Conservation (phyloP, 2,113 vertebrate genomes). For the Procapra przewalskii region DNA sequence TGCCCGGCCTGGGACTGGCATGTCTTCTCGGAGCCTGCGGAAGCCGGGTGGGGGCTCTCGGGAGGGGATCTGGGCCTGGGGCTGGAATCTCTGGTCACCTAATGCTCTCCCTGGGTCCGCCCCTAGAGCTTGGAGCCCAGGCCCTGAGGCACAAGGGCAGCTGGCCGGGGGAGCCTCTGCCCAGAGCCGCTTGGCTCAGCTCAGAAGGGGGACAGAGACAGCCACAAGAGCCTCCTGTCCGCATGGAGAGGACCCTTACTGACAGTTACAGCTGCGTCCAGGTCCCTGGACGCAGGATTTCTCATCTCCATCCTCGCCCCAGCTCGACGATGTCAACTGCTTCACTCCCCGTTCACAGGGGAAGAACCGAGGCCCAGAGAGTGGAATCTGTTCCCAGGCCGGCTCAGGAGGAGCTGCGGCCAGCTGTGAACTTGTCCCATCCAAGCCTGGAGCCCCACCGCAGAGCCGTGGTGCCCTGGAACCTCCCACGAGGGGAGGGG, state of each 20-base stretch:
- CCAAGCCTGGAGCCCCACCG: background rate
- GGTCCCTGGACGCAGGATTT: background rate
- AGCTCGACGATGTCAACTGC: fast-evolving
- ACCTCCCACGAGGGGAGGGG: fast-evolving
- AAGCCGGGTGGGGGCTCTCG: background rate
- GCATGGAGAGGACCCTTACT: background rate
- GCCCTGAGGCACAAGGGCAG: background rate
- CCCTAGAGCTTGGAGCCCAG: background rate
- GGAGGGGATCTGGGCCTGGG: background rate
- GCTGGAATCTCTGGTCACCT: background rate
- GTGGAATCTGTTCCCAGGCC: background rate
- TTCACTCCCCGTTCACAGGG: too few species aligned
- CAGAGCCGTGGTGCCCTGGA: background rate
- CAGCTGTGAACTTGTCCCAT: background rate
- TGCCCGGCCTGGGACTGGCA: background rate
- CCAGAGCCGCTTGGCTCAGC: background rate
- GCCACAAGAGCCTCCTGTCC: background rate
- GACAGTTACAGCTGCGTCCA: background rate
- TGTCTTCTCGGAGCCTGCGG: background rate
- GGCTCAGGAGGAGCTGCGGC: fast-evolving
- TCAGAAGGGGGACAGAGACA: background rate
- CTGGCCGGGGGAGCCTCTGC: background rate
- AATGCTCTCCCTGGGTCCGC: background rate
- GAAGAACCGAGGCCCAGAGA: background rate
- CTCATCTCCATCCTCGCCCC: background rate